Evolutionary conservation across 2,797 vertebrate species (phyloP).

Genomic region (Podargus strigoides): DNA sequence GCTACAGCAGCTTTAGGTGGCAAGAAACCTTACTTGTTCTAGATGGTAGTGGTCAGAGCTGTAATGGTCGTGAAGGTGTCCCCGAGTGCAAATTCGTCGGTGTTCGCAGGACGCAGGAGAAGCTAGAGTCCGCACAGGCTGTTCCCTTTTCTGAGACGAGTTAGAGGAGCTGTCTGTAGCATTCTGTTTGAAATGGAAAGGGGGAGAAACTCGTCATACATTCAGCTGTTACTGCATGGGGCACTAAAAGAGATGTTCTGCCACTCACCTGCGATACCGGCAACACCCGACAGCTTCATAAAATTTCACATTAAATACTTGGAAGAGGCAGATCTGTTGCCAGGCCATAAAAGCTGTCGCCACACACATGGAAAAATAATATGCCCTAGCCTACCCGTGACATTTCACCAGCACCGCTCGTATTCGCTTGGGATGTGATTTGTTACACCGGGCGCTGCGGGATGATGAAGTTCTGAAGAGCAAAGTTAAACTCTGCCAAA

Average conservation of each 20-base stretch:
- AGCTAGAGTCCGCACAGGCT: constrained; percentile 83
- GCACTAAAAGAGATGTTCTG: neutral
- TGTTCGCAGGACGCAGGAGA: constrained; percentile 88
- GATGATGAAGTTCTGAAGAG: neutral
- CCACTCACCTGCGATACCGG: neutral
- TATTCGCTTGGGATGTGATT: neutral
- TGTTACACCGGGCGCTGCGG: neutral
- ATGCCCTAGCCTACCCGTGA: neutral
- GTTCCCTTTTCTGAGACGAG: constrained; percentile 94
- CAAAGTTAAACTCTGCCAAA: neutral
- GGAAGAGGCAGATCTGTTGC: constrained; percentile 4
- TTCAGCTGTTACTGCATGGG: neutral
- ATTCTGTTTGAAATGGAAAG: constrained; percentile 77
- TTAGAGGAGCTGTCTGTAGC: constrained; percentile 97
- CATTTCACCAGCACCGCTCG: neutral
- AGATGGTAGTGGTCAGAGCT: constrained; percentile 87
- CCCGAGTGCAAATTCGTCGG: constrained; percentile 86
- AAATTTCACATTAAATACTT: neutral
- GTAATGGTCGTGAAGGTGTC: constrained; percentile 86
- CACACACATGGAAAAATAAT: constrained; percentile 17
- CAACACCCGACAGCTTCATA: neutral
- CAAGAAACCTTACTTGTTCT: constrained; percentile 84
- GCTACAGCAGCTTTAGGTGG: neutral
- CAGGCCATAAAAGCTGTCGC: constrained; percentile 18
- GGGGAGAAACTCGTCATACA: neutral